Evolutionary conservation across 1,140 invertebrate species (phyloP), one percentile per base, ranked within the genome.

Genomic region (Nymphalis io): DNA sequence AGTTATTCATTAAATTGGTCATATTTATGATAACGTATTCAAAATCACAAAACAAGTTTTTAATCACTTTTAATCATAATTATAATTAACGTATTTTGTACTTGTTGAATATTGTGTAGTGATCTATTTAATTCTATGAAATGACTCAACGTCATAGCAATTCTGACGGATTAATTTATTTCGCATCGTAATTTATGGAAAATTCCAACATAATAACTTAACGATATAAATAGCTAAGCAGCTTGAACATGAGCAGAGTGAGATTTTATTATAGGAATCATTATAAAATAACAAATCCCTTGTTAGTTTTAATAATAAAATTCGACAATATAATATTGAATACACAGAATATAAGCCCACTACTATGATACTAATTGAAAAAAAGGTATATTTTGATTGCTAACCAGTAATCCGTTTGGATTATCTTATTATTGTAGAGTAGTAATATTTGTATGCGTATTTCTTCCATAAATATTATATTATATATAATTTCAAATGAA

Each of bases 131-230:
- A 51, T 51, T 51, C 12, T 18, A 48, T 33, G 27, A 33, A 33
- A 33, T 51, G n/a, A 51, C 11, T 10, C 16, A 18, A 51, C 46
- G 20, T 20, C 10, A 55, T 27, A 55, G 48, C 23, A 55, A 55
- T 55, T 10, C 46, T 6, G 20, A 51, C 18, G 12, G 46, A 55
- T 55, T 55, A 53, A 53, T 53, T 59, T 59, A 20, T 59, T 40
- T 59, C 18, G 18, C 15, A 16, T 20, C 20, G 13, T 55, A 27
- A 53, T 44, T 27, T 60, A 61, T 23, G 66, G 66, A 61, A 68
- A 68, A 68, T 57, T 48, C 59, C 60, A 27, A 4, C 21, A 61
- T 57, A n/a, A n/a, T n/a, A 61, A 61, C 55, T 60, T 60, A 66
- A 27, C 4, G 21, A 12, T 40, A 58, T 66, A 57, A 48, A 40